Conservation (phyloP, 2,888 invertebrate genomes). For the Alcis repandata region DNA sequence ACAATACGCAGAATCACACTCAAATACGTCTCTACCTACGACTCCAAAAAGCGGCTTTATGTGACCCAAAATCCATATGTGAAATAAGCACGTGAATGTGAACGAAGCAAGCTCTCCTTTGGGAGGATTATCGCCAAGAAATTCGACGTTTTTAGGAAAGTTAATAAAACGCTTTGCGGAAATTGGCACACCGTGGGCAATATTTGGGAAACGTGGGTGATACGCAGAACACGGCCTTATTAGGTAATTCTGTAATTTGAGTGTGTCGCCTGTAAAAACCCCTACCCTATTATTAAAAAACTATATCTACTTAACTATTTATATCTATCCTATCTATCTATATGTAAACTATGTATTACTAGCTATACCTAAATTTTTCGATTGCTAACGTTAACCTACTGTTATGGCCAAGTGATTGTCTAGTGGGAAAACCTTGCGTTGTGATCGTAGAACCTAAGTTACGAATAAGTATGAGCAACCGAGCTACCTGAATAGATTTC, state of each 20-base stretch:
- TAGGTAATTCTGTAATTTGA: neutral
- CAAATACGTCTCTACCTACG: neutral
- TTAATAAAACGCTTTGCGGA: neutral
- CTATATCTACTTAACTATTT: neutral
- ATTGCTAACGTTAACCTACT: too few species aligned
- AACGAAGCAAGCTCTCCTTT: constrained; percentile 12
- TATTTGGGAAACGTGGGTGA: neutral
- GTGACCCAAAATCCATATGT: constrained; percentile 11
- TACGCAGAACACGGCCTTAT: too few species aligned
- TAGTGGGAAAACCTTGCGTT: too few species aligned
- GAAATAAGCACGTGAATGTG: constrained; percentile 7
- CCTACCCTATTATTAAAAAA: too few species aligned
- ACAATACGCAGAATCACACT: neutral
- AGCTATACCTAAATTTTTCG: too few species aligned
- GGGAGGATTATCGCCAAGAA: constrained; percentile 10
- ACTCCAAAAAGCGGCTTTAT: neutral
- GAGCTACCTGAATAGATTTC: too few species aligned
- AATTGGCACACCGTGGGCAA: neutral
- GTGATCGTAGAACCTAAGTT: too few species aligned
- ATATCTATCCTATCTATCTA: neutral
- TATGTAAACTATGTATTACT: too few species aligned
- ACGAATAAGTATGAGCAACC: too few species aligned
- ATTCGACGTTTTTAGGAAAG: constrained; percentile 1
- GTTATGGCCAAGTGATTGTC: too few species aligned
- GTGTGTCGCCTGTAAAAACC: too few species aligned